Base-by-base conservation (phyloP, 1,140 invertebrate genomes). In the Anastrepha ludens region DNA sequence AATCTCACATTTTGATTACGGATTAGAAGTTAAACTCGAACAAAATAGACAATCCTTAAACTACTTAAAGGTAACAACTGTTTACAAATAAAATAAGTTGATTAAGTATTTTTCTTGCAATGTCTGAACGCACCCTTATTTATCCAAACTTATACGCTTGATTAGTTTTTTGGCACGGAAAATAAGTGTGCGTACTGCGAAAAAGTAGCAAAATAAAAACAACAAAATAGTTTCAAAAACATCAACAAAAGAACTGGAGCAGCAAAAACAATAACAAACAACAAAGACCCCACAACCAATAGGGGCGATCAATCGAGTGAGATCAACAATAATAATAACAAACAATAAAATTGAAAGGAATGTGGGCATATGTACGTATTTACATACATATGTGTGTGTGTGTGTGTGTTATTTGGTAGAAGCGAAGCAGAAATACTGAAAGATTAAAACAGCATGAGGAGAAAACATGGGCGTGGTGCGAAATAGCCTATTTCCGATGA, bases 201-300 rank as follows among this genome's bases (percentile, higher is more conserved):
- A 81, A 81, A 81, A 81, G 74, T 55, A 81, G 47, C 47, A 81
- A 81, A 81, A 81, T 55, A 81, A 81, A 81, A 55, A 50, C 29
- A 81, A 55, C 47, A 55, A 81, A 58, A 81, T 81, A 55, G 74
- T 81, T 81, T 81, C 41, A n/a, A 55, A 81, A 81, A 81, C 15
- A 81, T 81, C 74, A 81, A 81, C 74, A 81, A 81, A 81, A 58
- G 74, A 81, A 81, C 17, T 81, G 74, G 74, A 81, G 55, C 47
- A 81, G 74, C 50, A 81, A 81, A 58, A 81, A 81, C 74, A 81
- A 20, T 58, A 81, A 29, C 44, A 81, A 62, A 17, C 8, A 17
- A 9, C 60, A 55, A 44, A 44, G 67, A 7, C 39, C 1, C 50
- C 15, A 29, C 4, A 47, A 13, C 74, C 41, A 41, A 6, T 13